Conservation (phyloP, 2,113 vertebrate genomes). For the Cryptoleucopteryx plumbea region DNA sequence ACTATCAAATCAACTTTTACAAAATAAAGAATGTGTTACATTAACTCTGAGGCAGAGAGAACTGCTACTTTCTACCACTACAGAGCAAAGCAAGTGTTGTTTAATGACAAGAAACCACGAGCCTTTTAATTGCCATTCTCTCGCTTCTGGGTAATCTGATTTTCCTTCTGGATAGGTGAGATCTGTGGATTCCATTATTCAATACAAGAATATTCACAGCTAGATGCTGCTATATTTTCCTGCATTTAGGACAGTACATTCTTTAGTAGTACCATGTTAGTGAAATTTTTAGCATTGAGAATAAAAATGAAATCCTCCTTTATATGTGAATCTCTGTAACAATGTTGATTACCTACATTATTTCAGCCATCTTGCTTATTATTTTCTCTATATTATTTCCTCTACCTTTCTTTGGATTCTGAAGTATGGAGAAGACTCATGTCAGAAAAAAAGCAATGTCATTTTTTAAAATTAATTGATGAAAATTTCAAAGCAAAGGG, state of each 20-base stretch:
- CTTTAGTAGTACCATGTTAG: background rate
- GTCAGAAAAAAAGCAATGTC: background rate
- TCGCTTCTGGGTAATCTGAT: background rate
- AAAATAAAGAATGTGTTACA: background rate
- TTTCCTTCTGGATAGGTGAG: background rate
- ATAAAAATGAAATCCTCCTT: background rate
- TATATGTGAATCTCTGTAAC: background rate
- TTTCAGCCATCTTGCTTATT: background rate
- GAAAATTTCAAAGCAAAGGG: background rate
- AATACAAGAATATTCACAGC: background rate
- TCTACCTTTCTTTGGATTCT: background rate
- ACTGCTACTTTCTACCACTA: background rate
- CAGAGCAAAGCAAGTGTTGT: background rate
- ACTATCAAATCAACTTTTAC: background rate
- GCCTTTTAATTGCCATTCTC: background rate
- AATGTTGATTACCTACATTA: background rate
- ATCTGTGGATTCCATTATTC: background rate
- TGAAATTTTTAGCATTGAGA: background rate
- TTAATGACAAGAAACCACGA: background rate
- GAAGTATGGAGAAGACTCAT: background rate
- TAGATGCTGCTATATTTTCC: background rate
- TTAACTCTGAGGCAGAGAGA: background rate
- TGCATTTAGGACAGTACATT: rapidly evolving
- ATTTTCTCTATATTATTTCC: background rate
- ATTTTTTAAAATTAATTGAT: background rate